Conservation (phyloP, 2,888 invertebrate species). For the Pyrgus malvae region DNA sequence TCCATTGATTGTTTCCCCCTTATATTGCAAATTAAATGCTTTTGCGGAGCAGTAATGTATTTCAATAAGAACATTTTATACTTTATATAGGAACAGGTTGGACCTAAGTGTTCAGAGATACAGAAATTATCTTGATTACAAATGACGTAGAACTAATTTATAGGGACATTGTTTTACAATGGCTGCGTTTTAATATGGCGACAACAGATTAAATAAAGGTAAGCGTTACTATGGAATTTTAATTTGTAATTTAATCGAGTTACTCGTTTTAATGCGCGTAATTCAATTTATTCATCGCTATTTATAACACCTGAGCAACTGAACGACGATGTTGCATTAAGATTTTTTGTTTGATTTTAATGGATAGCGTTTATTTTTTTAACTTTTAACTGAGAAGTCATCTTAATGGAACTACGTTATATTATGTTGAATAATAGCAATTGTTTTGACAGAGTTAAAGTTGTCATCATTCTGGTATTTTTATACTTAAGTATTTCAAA, state of each 20-base stretch:
- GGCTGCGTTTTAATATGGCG: conserved; percentile 5
- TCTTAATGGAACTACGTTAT: too few species aligned
- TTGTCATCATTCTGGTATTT: too few species aligned
- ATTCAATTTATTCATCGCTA: conserved; percentile 17
- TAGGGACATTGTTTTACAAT: conserved; percentile 15
- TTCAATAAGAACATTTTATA: not conserved
- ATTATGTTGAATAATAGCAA: too few species aligned
- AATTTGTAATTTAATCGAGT: conserved; percentile 18
- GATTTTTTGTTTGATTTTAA: not conserved
- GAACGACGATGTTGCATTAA: not conserved
- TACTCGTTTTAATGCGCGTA: conserved; percentile 8
- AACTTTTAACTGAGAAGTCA: too few species aligned
- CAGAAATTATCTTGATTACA: conserved; percentile 16
- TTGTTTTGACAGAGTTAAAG: too few species aligned
- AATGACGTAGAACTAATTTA: conserved; percentile 20
- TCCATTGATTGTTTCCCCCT: conserved; percentile 1
- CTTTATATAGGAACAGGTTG: not conserved
- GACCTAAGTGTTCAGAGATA: not conserved
- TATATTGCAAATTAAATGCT: not conserved
- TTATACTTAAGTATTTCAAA: too few species aligned
- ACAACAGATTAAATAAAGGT: conserved; percentile 14
- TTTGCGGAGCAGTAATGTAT: conserved; percentile 11
- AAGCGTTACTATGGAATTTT: conserved; percentile 9
- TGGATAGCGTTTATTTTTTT: not conserved
- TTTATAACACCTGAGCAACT: conserved; percentile 18